A percentile compares a stretch with the other conserved stretches of the same genome.
Evolutionary conservation across 2,888 invertebrate genomes (phyloP).

Genomic region (Tenthredo amoena): DNA sequence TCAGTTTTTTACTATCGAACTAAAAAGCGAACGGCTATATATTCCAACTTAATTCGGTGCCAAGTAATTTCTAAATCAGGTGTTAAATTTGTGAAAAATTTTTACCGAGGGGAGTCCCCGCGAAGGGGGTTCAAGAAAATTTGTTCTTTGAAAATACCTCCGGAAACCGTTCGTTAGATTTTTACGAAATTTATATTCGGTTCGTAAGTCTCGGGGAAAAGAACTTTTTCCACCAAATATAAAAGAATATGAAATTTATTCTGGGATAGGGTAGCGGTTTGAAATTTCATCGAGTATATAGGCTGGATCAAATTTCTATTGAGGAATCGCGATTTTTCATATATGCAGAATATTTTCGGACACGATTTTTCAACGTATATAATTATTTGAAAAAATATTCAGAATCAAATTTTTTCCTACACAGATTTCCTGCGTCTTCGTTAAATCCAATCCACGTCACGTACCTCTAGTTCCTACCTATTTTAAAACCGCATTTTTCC

Average conservation of each 20-base stretch:
- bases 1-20: not conserved
- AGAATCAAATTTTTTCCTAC: not conserved
- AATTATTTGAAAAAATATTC: too few relatives aligned
- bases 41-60: not conserved
- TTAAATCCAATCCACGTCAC: not conserved
- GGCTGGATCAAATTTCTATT: too few relatives aligned
- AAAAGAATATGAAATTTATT: not conserved
- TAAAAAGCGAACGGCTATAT: not conserved
- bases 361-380: too few relatives aligned
- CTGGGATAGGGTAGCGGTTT: too few relatives aligned
- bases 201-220: not conserved
- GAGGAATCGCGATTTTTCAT: too few relatives aligned
- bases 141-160: not conserved
- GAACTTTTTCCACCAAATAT: not conserved
- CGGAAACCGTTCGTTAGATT: not conserved
- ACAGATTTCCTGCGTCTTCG: not conserved
- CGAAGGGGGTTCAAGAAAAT: not conserved
- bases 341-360: too few relatives aligned
- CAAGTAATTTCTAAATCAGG: not conserved
- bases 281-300: too few relatives aligned
- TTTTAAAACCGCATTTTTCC: not conserved
- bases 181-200: not conserved
- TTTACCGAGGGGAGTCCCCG: not conserved
- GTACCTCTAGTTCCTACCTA: not conserved
- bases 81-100: not conserved